Percentiles rank a stretch among this genome's conserved stretches.
Evolutionary conservation across 1,140 invertebrate genomes (phyloP).

Genomic region (Cotesia vestalis): DNA sequence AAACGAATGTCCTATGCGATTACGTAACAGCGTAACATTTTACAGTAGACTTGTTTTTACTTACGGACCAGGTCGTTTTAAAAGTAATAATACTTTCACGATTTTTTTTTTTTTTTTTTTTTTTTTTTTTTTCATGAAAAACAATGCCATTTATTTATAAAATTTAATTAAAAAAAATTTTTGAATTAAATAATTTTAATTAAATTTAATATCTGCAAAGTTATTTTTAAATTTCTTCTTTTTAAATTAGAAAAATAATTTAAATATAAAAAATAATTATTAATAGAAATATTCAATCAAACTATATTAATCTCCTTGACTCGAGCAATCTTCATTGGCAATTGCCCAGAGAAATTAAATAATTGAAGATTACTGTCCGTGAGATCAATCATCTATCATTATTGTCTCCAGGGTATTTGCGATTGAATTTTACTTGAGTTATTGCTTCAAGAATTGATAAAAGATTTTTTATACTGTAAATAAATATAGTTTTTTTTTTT

Average conservation of each 20-base stretch:
- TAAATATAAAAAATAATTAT: background rate
- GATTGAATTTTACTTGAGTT: conserved; percentile 6
- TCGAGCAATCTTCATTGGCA: conserved; percentile 29
- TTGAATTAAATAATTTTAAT: background rate
- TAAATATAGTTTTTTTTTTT: background rate
- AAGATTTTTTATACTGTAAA: no score
- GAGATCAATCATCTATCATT: conserved; percentile 19
- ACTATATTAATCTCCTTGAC: background rate
- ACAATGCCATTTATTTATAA: background rate
- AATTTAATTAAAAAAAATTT: no score
- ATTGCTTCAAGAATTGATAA: no score
- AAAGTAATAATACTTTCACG: conserved; percentile 17
- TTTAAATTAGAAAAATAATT: background rate
- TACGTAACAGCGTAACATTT: background rate
- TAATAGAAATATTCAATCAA: no score
- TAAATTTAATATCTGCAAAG: background rate
- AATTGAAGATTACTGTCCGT: conserved; percentile 25
- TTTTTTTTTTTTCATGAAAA: background rate
- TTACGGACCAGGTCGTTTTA: background rate
- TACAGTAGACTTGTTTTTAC: conserved; percentile 10
- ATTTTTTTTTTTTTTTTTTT: background rate
- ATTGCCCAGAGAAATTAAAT: conserved; percentile 34
- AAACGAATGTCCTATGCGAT: background rate
- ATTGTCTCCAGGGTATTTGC: background rate
- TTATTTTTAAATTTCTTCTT: background rate